Base-by-base conservation (phyloP, 37 sponge, comb jelly and placozoan species). In the Chondrilla cf. caribensis region DNA sequence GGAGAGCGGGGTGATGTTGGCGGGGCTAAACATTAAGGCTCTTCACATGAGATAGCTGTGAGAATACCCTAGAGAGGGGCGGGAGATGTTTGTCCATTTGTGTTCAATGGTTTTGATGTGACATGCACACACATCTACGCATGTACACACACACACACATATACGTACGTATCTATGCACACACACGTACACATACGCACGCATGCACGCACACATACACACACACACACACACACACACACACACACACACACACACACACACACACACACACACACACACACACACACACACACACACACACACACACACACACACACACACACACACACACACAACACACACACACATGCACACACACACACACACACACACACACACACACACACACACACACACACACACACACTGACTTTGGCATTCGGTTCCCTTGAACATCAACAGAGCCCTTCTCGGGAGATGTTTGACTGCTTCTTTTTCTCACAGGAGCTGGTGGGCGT, bases 371-470 rank as follows among this genome's bases (percentile, higher is more conserved):
- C 76, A 72, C 76, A 72, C 76, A 72, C 76, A 72, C 76, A 33
- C 38, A 33, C 76, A 72, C 76, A 72, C 76, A 72, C 76, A 72
- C 76, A 72, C 76, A 72, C 76, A 72, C 37, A 72, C 76, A 72
- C 76, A 72, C 76, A 33, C 38, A 33, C 76, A 72, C 76, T 29
- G 37, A 72, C 76, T 7, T n/a, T 7, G 3, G 24, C 40, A 37
- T 15, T 14, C 40, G 51, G 51, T 47, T 47, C 11, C 51, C 51
- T 11, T 47, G 51, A 14, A 11, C 11, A 11, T 47, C 51, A 11
- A 11, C 6, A 11, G 11, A 47, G 9, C 51, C 51, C 51, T 47
- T 47, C 51, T 47, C 51, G 11, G 11, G 51, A 47, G 51, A 47
- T 6, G 51, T 14, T 11, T 14, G 51, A 47, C 9, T 14, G 11